Base-by-base conservation (phyloP, 2,797 vertebrate species). In the Parauchenoglanis punctatus region DNA sequence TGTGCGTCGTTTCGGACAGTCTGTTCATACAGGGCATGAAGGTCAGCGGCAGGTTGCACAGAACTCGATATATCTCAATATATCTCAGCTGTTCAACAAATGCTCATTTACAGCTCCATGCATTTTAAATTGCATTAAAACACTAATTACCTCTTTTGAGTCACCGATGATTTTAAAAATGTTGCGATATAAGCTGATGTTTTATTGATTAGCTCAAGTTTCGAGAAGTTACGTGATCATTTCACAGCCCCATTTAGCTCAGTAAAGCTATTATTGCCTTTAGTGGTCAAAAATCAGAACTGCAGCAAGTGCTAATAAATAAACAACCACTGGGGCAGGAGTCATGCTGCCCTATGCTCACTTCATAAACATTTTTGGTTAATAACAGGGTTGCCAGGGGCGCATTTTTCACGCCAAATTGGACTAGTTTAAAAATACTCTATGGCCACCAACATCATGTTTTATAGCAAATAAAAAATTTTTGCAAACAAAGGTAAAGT, bases 21-120 rank as follows among this genome's bases (percentile, higher is more conserved):
- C 91, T 92, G 94, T 94, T 95, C 93, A 95, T 95, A 92, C 91
- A 25, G 81, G 90, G 89, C 88, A 85, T 59, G 91, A 93, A 95
- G 95, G 94, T 95, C 95, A 94, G 93, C 78, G 15, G 46, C 15
- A 52, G 25, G n/a, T 67, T 28, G 7, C 7, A 2, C 31, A 3
- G 18, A 7, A 11, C 13, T 54, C 49, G 31, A 31, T 31, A 31
- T 31, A 31, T 31, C 2, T 1, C 18, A 4, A 1, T 80, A 5
- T n/a, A 7, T 13, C 5, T 49, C 72, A 75, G 10, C 3, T 5
- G 18, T 10, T 72, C 49, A 7, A 17, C 49, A 54, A 54, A 15
- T 8, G 25, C 49, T 18, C 46, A 76, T 44, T 44, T 15, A 4
- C 40, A 44, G 3, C 20, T 28, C 12, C 1, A 80, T 80, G 0